Base-by-base conservation (phyloP, 2,113 vertebrate species). In the Uropsilus gracilis region DNA sequence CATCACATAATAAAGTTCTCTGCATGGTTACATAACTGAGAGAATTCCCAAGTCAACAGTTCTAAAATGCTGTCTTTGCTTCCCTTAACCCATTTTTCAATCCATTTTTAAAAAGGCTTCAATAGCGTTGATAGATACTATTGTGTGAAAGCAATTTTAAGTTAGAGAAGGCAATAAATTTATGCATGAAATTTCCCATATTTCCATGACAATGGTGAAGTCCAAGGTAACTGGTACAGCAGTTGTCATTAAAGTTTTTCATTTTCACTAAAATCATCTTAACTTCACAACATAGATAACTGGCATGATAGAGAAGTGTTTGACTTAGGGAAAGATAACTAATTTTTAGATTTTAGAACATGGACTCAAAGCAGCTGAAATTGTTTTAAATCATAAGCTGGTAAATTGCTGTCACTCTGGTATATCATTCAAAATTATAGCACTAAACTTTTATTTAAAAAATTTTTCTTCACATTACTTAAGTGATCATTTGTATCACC, bases 121-220 rank as follows among this genome's bases (percentile, higher is more conserved):
- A 98, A 98, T 98, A 98, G 98, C 98, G 98, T 99, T 98, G 98
- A 99, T 99, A 98, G 98, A 98, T 99, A 98, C 98, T 98, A 98
- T 98, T 99, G 99, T 99, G 99, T 98, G 98, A 99, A 99, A 99
- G 98, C 98, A 97, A 73, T 97, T 97, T 96, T 85, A 94, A 98
- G 97, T 97, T 97, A 96, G 91, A 95, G 96, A 96, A 98, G 98
- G 98, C 98, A 98, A 92, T 97, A 98, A 98, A 72, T 86, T 98
- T 97, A 87, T 98, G 98, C 98, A 98, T 98, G 97, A 98, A 87
- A 95, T 96, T 95, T 97, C 97, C 96, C 98, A 98, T 96, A 98
- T 96, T 98, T 98, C 96, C 93, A 97, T 96, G 95, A 97, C 28
- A 81, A 90, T 89, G 71, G 75, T 97, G 96, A 98, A 97, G 96